A percentile compares a stretch with the other conserved stretches of the same genome.
Conservation (phyloP, 2,797 vertebrate genomes). For the Myotis myotis region DNA sequence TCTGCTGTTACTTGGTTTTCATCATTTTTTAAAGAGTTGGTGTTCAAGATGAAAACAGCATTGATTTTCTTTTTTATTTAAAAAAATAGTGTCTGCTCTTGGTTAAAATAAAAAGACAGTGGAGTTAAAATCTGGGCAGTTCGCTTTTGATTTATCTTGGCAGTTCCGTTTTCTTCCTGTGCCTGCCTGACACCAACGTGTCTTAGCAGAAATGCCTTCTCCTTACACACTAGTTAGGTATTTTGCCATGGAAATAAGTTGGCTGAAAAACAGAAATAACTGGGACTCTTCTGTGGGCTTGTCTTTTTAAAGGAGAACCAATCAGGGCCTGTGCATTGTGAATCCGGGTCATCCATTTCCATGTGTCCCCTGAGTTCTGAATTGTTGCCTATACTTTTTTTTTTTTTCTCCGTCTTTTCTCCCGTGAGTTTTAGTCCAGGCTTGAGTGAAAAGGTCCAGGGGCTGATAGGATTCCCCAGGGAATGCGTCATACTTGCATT, state of each 20-base stretch:
- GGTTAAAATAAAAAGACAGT: neutral
- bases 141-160: neutral
- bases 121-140: neutral
- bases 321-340: neutral
- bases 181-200: neutral
- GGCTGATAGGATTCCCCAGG: neutral
- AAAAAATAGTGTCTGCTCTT: neutral
- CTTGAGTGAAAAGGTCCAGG: neutral
- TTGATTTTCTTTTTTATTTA: neutral
- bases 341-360: neutral
- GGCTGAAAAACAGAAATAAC: neutral
- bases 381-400: neutral
- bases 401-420: neutral
- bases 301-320: neutral
- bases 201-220: slow-evolving; percentile 32
- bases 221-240: neutral
- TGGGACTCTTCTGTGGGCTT: neutral
- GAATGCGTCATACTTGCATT: neutral
- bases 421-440: neutral
- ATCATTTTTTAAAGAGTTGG: neutral
- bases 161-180: neutral
- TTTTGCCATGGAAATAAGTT: slow-evolving; percentile 25
- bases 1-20: slow-evolving; percentile 41
- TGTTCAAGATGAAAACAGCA: slow-evolving; percentile 14
- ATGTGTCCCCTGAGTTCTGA: neutral